These are phyloP conservation scores for Leucoptera coffeella DNA, from an alignment of 2,888 invertebrate genomes.

Conservation along the genomic window DNA sequence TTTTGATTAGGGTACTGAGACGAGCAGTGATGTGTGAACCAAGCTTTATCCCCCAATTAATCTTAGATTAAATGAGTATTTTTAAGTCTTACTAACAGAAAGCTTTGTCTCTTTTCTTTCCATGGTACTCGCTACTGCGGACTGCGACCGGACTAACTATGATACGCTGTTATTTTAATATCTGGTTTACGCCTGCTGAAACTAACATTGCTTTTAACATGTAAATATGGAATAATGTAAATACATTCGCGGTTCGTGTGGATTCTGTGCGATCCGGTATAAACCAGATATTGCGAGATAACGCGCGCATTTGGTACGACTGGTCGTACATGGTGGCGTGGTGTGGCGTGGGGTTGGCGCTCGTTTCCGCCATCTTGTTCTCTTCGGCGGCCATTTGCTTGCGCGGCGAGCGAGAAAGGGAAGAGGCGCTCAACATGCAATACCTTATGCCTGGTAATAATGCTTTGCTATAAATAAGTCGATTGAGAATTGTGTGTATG, in stretches of 20 bases:
- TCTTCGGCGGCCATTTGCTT: conserved; percentile 92
- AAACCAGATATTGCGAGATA: conserved; percentile 78
- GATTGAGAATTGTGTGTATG: no score
- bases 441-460: conserved; percentile 90
- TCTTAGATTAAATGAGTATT: no score
- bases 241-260: no score
- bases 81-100: conserved; percentile 51
- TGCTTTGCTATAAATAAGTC: conserved; percentile 9
- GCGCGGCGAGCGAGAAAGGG: conserved; percentile 87
- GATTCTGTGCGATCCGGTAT: conserved; percentile 4
- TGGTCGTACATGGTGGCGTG: conserved; percentile 97
- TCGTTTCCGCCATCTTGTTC: conserved; percentile 87
- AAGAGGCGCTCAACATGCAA: conserved; percentile 95
- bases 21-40: no score
- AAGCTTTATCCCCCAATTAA: no score
- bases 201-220: conserved; percentile 42
- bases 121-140: conserved; percentile 49
- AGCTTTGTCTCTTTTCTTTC: conserved; percentile 52
- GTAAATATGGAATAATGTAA: conserved; percentile 15
- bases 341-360: conserved; percentile 90
- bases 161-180: conserved; percentile 33
- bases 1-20: no score
- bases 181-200: conserved; percentile 42
- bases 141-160: conserved; percentile 29
- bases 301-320: conserved; percentile 82